Base-by-base conservation (phyloP, 1,140 invertebrate species). In the Schmidtea mediterranea region DNA sequence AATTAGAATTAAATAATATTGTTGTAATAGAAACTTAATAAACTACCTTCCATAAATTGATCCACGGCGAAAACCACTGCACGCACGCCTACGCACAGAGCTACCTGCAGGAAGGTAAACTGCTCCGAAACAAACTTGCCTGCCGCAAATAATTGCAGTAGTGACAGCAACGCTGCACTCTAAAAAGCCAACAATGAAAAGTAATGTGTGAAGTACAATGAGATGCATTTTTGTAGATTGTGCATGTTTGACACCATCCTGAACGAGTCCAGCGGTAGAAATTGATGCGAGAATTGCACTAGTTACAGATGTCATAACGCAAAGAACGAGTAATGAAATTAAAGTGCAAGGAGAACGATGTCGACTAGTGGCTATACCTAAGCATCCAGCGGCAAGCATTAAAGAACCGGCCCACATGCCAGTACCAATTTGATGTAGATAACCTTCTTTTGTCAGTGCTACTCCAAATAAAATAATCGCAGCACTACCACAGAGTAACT, bases 141-240 rank as follows among this genome's bases (percentile, higher is more conserved):
- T 45, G 19, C 43, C 15, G n/a, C 43, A 45, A 21, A 45, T 19
- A 13, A 45, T 21, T 8, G 43, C 43, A 19, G 43, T 45, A 22
- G 43, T 19, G 3, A 45, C 12, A 21, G 15, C 23, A 3, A 45
- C 43, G n/a, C 15, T 19, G 12, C 15, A 15, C n/a, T 45, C 43
- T 21, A 45, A 45, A n/a, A 15, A 45, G 2, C 43, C 43, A 13
- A 45, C 43, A n/a, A 45, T 45, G 5, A 45, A 45, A 13, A 45
- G 21, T 12, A 45, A 21, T 19, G 21, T 45, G n/a, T 45, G 43
- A 5, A 45, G 19, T 5, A 45, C 21, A 19, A 45, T 21, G 15
- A 19, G 43, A 45, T 45, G n/a, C 12, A 45, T 19, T 19, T 24
- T 15, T 2, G 2, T 21, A 3, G 43, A 21, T 13, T 2, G 9